These are phyloP conservation scores for Encarsia formosa DNA, from an alignment of 2,888 invertebrate genomes.

Conservation along the genomic window DNA sequence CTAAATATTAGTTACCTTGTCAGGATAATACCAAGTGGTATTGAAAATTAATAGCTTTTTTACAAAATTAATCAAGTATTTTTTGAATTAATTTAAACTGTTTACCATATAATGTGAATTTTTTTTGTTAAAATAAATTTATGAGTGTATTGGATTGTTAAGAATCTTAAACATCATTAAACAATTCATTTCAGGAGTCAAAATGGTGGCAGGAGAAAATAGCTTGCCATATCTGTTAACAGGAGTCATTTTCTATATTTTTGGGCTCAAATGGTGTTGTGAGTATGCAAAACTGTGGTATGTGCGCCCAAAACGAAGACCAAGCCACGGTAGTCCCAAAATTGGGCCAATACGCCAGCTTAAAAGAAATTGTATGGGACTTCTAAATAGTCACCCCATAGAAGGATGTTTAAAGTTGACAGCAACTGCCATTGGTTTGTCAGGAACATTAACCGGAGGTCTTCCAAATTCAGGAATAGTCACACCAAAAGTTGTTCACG, in stretches of 20 bases:
- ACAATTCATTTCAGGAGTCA: constrained; percentile 7
- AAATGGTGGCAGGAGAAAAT: constrained; percentile 29
- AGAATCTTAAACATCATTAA: too few relatives aligned
- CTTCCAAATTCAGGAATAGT: constrained; percentile 34
- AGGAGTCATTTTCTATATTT: constrained; percentile 42
- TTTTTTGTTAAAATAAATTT: too few relatives aligned
- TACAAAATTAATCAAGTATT: too few relatives aligned
- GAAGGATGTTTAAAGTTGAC: constrained; percentile 43
- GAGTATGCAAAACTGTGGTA: constrained; percentile 44
- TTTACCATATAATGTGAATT: too few relatives aligned
- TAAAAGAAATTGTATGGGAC: constrained; percentile 31
- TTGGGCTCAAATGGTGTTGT: constrained; percentile 45
- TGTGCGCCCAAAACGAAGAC: constrained; percentile 28
- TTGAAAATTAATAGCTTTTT: too few relatives aligned
- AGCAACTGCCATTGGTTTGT: constrained; percentile 42
- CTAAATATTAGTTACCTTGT: too few relatives aligned
- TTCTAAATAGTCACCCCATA: constrained; percentile 38
- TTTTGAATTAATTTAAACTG: too few relatives aligned
- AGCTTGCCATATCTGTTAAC: constrained; percentile 39
- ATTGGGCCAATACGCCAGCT: constrained; percentile 14
- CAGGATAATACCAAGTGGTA: too few relatives aligned
- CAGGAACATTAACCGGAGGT: constrained; percentile 39
- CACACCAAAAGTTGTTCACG: constrained; percentile 44
- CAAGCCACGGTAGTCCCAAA: constrained; percentile 28
- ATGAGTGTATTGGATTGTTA: neutral